phyloP scores from a whole-genome alignment of 2,113 vertebrate genomes.

The Pomatostomus ruficeps region DNA sequence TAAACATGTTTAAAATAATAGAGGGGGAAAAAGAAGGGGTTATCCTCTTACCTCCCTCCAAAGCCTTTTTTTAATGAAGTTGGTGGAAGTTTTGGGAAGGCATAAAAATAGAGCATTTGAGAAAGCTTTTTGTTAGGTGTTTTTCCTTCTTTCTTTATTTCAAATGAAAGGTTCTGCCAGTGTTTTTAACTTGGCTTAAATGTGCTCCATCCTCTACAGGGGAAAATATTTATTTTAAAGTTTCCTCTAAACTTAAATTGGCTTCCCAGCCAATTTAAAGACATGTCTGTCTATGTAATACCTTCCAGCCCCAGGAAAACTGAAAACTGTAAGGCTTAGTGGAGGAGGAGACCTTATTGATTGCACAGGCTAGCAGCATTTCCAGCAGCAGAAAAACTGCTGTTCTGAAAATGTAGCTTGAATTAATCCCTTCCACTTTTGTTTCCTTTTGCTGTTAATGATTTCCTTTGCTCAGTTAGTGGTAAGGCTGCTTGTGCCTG shows the following conservation, averaged over 20 bases:
- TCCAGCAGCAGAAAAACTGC: background rate
- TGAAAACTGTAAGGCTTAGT: background rate
- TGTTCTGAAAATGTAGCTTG: background rate
- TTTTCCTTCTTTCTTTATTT: background rate
- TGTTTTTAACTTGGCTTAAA: constrained; percentile 16
- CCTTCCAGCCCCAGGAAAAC: background rate
- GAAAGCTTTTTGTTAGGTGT: background rate
- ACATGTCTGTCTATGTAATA: background rate
- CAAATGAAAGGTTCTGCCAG: background rate
- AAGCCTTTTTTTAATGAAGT: background rate
- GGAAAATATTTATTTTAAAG: constrained; percentile 53
- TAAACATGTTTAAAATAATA: background rate
- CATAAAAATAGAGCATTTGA: background rate
- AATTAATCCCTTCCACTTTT: background rate
- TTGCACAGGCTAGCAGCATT: background rate
- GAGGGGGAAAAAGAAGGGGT: background rate
- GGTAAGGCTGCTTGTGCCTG: background rate
- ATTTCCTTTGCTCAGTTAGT: background rate
- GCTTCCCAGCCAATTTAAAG: background rate
- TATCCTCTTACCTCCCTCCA: background rate
- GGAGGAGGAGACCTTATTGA: background rate
- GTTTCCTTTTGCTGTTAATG: constrained; percentile 17
- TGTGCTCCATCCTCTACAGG: background rate
- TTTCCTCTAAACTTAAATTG: constrained; percentile 32
- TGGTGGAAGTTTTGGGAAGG: background rate